phyloP scores from a whole-genome alignment of 2,113 vertebrate genomes.

The Psittacara wagleri region DNA sequence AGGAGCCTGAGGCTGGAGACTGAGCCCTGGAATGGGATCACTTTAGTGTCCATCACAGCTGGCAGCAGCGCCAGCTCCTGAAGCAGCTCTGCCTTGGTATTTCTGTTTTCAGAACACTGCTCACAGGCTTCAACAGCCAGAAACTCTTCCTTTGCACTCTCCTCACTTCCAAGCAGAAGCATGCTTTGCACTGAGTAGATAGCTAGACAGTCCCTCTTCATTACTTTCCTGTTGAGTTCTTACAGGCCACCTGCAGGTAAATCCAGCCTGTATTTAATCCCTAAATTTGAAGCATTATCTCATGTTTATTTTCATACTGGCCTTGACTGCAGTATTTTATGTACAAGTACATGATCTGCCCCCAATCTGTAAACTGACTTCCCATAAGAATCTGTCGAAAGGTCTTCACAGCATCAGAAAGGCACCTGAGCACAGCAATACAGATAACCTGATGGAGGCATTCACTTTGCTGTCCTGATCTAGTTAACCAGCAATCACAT shows the following conservation, averaged over 20 bases:
- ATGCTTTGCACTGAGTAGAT: neutral
- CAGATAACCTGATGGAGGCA: neutral
- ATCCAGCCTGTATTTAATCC: neutral
- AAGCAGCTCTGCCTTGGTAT: neutral
- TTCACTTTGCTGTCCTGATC: constrained; percentile 6
- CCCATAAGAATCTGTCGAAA: neutral
- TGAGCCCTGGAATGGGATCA: neutral
- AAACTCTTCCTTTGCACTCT: neutral
- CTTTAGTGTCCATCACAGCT: neutral
- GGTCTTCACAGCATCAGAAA: neutral
- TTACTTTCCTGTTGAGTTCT: neutral
- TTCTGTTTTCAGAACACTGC: neutral
- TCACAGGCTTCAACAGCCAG: neutral
- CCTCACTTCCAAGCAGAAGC: neutral
- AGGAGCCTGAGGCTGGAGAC: neutral
- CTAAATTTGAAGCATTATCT: neutral
- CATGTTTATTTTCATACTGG: neutral
- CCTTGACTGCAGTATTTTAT: neutral
- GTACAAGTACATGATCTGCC: neutral
- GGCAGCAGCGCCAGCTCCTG: neutral
- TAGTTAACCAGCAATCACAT: constrained; percentile 22
- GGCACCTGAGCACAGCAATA: neutral
- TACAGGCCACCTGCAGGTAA: neutral
- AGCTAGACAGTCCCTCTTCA: neutral
- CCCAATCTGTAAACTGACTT: neutral